Base-by-base conservation (phyloP, 2,888 invertebrate genomes). In the Nymphalis c-album region DNA sequence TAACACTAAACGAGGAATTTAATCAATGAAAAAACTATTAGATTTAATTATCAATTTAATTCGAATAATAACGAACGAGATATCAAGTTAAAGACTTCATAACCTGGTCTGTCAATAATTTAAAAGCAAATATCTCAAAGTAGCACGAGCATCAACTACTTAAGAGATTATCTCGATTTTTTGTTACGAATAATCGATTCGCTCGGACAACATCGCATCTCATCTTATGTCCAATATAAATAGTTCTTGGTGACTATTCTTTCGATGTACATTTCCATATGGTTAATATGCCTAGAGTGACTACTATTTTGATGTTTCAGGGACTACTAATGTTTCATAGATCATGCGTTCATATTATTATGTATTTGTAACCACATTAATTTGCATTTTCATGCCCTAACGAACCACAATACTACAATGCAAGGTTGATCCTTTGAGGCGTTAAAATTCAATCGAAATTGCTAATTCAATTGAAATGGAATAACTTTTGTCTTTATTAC, bases 181-280 rank as follows among this genome's bases (percentile, higher is more conserved):
- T 67, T 46, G 13, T 40, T 63, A 53, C 60, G 63, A 61, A 51
- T 70, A 70, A 70, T 70, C 67, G 67, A 67, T 64, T 67, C 63
- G 66, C 61, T 70, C 67, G 61, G 51, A 58, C 61, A 64, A 35
- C 57, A 67, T 67, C 60, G 64, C 67, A 67, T 67, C 67, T 67
- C 63, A 69, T 67, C 69, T 62, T 63, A 67, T 69, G 61, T 65
- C n/a, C 26, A 53, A 67, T 67, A 67, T 67, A 62, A 61, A 64
- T 59, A 60, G 69, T 64, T 40, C 40, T 40, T 63, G 61, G 60
- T 61, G 67, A 47, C 58, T 63, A 40, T 26, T 18, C 35, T 40
- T 60, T 3, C 4, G 4, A 40, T 40, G 40, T 40, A 40, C 70
- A 64, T 70, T 67, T 67, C 67, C 64, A 70, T 66, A 70, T 60